A percentile compares a stretch with the other conserved stretches of the same genome.
Evolutionary conservation across 1,140 invertebrate genomes (phyloP).

Genomic region (Carposina sasakii): DNA sequence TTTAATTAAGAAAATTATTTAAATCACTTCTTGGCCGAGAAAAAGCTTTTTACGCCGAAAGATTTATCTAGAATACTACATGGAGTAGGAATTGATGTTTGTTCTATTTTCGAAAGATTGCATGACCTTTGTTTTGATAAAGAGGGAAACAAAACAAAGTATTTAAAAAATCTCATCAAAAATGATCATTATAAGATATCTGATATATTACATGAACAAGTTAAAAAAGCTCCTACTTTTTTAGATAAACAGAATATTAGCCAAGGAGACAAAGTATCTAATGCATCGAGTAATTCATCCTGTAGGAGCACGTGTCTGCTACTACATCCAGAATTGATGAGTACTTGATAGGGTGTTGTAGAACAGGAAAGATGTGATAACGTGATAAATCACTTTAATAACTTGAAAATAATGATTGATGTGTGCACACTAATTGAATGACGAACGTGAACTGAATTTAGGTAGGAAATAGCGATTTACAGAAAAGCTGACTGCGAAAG

Average conservation of each 20-base stretch:
- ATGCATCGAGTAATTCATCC: neutral
- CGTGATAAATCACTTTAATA: too few species aligned
- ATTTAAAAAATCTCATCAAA: constrained; percentile 40
- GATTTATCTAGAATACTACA: constrained; percentile 30
- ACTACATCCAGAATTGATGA: too few species aligned
- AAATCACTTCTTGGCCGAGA: constrained; percentile 3
- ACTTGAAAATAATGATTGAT: too few species aligned
- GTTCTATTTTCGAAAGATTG: constrained; percentile 35
- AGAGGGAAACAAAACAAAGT: constrained; percentile 32
- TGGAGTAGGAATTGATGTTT: constrained; percentile 28
- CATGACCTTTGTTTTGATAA: constrained; percentile 43
- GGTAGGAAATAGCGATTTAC: too few species aligned
- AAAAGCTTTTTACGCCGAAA: constrained; percentile 9
- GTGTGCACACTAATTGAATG: too few species aligned
- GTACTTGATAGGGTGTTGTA: too few species aligned
- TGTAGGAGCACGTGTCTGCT: too few species aligned
- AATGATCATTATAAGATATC: constrained; percentile 20
- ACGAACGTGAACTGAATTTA: too few species aligned
- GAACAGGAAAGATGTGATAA: too few species aligned
- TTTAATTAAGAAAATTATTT: constrained; percentile 24
- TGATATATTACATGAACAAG: constrained; percentile 23
- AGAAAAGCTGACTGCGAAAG: too few species aligned
- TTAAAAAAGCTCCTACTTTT: constrained; percentile 20
- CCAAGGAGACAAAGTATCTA: neutral
- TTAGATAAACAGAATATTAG: constrained; percentile 4